A percentile compares a stretch with the other conserved stretches of the same genome.
phyloP scores from a whole-genome alignment of 92 coral and sea anemone genomes.

The Metridium senile region DNA sequence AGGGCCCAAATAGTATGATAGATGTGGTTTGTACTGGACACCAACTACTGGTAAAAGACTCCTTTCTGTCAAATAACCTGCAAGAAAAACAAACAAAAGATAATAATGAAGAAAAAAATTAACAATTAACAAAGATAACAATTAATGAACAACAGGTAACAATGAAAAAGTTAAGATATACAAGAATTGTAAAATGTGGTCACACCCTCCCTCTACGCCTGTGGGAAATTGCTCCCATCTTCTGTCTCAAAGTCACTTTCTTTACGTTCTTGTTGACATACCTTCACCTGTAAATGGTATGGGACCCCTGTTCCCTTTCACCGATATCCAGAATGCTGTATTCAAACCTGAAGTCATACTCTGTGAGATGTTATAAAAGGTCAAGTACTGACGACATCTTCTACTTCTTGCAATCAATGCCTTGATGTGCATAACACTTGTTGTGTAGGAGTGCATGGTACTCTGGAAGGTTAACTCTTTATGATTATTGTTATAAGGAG shows the following conservation, averaged over 20 bases:
- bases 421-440: constrained; percentile 4
- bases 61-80: constrained; percentile 8
- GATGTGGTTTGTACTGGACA: not conserved
- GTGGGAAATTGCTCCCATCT: not conserved
- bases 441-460: not conserved
- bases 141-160: too few species aligned
- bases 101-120: too few species aligned
- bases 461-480: not conserved
- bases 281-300: not conserved
- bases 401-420: constrained; percentile 14
- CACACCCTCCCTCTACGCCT: too few species aligned
- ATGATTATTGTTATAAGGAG: not conserved
- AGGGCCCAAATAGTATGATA: constrained; percentile 9
- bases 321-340: constrained; percentile 1
- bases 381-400: constrained; percentile 3
- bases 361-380: not conserved
- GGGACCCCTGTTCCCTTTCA: not conserved
- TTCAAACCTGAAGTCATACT: not conserved
- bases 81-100: too few species aligned
- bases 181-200: too few species aligned
- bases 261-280: not conserved
- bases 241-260: not conserved
- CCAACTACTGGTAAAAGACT: constrained; percentile 16
- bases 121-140: not conserved
- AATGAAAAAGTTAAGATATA: not conserved